Evolutionary conservation across 2,113 vertebrate genomes (phyloP).

Genomic region (Ctenodactylus gundi): DNA sequence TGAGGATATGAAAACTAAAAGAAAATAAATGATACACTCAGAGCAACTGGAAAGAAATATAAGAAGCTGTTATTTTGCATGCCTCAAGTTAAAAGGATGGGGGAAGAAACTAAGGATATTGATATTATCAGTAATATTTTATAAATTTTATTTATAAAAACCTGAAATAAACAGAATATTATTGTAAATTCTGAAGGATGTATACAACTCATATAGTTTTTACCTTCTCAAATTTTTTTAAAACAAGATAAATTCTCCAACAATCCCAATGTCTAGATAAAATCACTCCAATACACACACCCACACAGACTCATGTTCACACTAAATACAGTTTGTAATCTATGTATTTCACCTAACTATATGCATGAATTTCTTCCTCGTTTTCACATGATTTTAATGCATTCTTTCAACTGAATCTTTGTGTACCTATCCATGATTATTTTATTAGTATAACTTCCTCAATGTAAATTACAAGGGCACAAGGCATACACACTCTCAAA

Average conservation of each 20-base stretch:
- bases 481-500: too few species aligned
- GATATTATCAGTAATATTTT: neutral
- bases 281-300: neutral
- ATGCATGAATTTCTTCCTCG: neutral
- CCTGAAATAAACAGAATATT: neutral
- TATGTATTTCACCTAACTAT: neutral
- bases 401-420: constrained; percentile 12
- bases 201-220: neutral
- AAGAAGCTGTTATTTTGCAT: constrained; percentile 41
- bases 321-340: neutral
- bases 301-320: neutral
- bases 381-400: neutral
- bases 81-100: neutral
- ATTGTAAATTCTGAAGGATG: neutral
- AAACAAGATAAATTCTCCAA: neutral
- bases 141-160: constrained; percentile 29
- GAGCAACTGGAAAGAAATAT: constrained; percentile 27
- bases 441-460: neutral
- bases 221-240: neutral
- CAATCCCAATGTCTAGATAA: neutral
- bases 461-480: neutral
- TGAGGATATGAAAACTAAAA: constrained; percentile 45
- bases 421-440: neutral
- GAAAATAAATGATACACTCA: constrained; percentile 53
- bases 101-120: neutral